A percentile compares a stretch with the other conserved stretches of the same genome.
Conservation (phyloP, 2,113 vertebrate species). For the Glaucomys volans region DNA sequence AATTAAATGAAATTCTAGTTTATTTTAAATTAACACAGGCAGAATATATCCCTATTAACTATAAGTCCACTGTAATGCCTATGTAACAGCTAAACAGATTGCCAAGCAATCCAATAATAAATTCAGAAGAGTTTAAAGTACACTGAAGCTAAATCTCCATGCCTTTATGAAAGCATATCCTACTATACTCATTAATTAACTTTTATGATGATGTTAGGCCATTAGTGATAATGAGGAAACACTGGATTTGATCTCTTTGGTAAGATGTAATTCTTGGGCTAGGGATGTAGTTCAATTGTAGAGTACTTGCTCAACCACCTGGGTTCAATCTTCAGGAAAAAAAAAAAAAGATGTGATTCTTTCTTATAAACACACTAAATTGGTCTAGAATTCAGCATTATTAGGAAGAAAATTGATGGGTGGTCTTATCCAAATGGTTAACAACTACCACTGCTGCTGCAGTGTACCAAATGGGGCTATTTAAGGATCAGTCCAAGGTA, state of each 20-base stretch:
- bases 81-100: conserved; percentile 5
- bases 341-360: not conserved
- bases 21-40: not conserved
- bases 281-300: not conserved
- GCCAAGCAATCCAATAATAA: not conserved
- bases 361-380: not conserved
- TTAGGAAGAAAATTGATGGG: not conserved
- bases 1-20: not conserved
- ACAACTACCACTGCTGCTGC: not conserved
- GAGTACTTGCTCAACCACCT: not conserved
- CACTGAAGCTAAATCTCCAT: not conserved
- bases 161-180: conserved; percentile 33
- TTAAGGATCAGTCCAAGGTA: not conserved
- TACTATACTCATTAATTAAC: conserved; percentile 24
- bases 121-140: not conserved
- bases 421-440: not conserved
- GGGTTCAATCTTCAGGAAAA: not conserved
- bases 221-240: conserved; percentile 42
- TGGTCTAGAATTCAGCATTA: not conserved
- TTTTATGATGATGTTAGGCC: conserved; percentile 12
- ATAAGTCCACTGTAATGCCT: not conserved
- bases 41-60: not conserved
- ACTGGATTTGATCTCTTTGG: not conserved
- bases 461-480: not conserved
- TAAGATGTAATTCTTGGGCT: not conserved